Base-by-base conservation (phyloP, 2,888 invertebrate genomes). In the Strigamia transsilvanica region DNA sequence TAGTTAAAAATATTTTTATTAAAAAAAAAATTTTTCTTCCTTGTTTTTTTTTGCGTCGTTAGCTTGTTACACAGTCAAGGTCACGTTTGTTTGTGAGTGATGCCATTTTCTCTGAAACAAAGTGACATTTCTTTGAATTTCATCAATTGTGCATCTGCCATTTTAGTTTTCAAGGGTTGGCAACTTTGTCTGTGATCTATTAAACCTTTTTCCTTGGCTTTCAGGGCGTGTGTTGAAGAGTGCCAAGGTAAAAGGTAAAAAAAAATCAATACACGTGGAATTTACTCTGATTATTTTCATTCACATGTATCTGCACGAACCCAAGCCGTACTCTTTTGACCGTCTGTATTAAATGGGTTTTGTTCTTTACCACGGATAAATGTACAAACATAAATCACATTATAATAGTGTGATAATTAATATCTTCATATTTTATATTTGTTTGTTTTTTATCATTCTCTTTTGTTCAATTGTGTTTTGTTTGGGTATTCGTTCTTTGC, bases 191-290 rank as follows among this genome's bases (percentile, higher is more conserved):
- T 9, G 18, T 1, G 18, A 56, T 56, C 56, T 18, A 56, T 56
- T 56, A 21, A 56, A 7, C 56, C 46, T 46, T 46, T 56, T 56
- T 56, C 21, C 18, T 38, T 38, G 38, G 21, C 21, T 18, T 56
- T 56, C 4, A 32, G 23, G 27, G 32, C 27, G 73, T 27, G 73
- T 73, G 73, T 32, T 32, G 13, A 27, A 12, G 12, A n/a, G 21
- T n/a, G 27, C n/a, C 56, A 56, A 56, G 73, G 23, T 23, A 73
- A 73, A 73, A 73, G 73, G 27, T 66, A 73, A 4, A 51, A 51
- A 18, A 51, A 27, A 73, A 73, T 73, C 73, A 73, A 73, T 73
- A 73, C 73, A 73, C 73, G 73, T 73, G 73, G 73, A 73, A 73
- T 73, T 27, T 32, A 73, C 73, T 73, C 73, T n/a, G 15, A 23